These are phyloP conservation scores for Bugulina stolonifera DNA, from an alignment of 2,888 invertebrate genomes.

Conservation along the genomic window DNA sequence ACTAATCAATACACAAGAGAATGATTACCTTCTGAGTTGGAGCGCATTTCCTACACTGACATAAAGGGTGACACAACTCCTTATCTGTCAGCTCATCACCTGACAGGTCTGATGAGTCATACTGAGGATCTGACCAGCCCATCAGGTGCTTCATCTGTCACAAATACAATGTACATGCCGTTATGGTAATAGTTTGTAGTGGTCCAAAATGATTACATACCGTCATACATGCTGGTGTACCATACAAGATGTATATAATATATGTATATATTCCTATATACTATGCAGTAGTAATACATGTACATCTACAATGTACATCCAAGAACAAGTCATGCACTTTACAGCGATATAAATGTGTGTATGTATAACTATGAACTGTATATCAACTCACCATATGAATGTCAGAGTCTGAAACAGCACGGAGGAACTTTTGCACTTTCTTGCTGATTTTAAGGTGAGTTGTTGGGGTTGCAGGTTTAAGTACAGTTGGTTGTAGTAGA, in stretches of 20 bases:
- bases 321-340: too few relatives aligned
- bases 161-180: too few relatives aligned
- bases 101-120: slow-evolving; percentile 32
- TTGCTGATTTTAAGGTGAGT: slow-evolving; percentile 6
- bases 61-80: slow-evolving; percentile 49
- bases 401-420: slow-evolving; percentile 44
- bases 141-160: slow-evolving; percentile 42
- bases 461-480: neutral
- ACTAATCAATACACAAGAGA: too few relatives aligned
- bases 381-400: slow-evolving; percentile 44
- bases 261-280: too few relatives aligned
- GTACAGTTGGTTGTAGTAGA: neutral
- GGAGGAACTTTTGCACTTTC: slow-evolving; percentile 35
- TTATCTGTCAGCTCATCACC: slow-evolving; percentile 29
- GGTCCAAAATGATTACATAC: too few relatives aligned
- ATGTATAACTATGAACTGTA: too few relatives aligned
- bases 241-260: too few relatives aligned
- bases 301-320: too few relatives aligned
- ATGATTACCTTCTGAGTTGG: slow-evolving; percentile 45
- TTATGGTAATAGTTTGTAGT: too few relatives aligned
- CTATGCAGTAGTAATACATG: too few relatives aligned
- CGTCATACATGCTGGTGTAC: too few relatives aligned
- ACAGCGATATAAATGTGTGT: too few relatives aligned
- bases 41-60: slow-evolving; percentile 48
- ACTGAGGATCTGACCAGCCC: slow-evolving; percentile 35